Conservation (phyloP, 2,113 vertebrate species). For the Cromileptes altivelis region DNA sequence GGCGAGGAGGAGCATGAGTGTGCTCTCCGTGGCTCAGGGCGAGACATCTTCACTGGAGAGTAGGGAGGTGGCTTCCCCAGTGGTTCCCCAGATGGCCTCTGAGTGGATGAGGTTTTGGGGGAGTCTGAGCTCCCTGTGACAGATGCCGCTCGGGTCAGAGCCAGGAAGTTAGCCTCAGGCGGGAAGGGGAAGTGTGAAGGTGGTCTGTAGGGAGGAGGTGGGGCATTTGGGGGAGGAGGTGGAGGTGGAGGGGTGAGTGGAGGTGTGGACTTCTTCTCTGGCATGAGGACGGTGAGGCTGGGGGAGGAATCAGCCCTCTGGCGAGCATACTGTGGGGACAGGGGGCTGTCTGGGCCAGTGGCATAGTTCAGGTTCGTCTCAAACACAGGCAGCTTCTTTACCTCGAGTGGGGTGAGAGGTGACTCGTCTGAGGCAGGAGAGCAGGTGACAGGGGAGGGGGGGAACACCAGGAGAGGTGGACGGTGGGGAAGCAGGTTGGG, state of each 20-base stretch:
- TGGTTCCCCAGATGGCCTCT: conserved; percentile 79
- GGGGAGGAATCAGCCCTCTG: conserved; percentile 91
- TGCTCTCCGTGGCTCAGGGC: conserved; percentile 86
- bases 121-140: conserved; percentile 82
- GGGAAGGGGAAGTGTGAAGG: conserved; percentile 91
- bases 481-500: conserved; percentile 95
- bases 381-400: conserved; percentile 95
- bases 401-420: conserved; percentile 94
- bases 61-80: conserved; percentile 85
- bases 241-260: conserved; percentile 90
- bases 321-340: conserved; percentile 91
- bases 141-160: conserved; percentile 81
- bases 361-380: conserved; percentile 94
- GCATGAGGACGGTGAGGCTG: conserved; percentile 86
- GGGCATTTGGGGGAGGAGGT: conserved; percentile 75
- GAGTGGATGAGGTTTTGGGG: conserved; percentile 80
- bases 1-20: conserved; percentile 88
- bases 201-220: conserved; percentile 87
- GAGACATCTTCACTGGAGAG: conserved; percentile 88
- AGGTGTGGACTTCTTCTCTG: conserved; percentile 88
- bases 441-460: conserved; percentile 93
- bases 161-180: conserved; percentile 84
- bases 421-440: conserved; percentile 98
- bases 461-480: conserved; percentile 95
- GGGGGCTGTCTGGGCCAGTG: conserved; percentile 88